Percentiles rank a stretch among this genome's conserved stretches.
phyloP scores from a whole-genome alignment of 1,140 invertebrate genomes.

The Drosophila mauritiana region DNA sequence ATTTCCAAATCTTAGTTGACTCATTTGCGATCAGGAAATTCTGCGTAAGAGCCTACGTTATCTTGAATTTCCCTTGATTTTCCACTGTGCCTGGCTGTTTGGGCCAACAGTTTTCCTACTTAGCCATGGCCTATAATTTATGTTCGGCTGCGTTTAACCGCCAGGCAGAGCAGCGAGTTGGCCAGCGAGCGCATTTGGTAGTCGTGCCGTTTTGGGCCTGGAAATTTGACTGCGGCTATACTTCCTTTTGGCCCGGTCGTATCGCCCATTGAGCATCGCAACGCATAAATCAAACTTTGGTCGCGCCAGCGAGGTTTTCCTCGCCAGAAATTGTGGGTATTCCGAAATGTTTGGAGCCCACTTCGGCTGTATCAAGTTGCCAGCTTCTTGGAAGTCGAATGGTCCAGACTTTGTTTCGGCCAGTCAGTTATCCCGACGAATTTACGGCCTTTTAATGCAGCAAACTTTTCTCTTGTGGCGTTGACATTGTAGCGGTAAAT shows the following conservation, averaged over 20 bases:
- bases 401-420: conserved; percentile 2
- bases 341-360: conserved; percentile 33
- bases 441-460: conserved; percentile 76
- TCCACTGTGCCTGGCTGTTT: conserved; percentile 45
- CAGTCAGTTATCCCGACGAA: conserved; percentile 40
- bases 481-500: conserved; percentile 75
- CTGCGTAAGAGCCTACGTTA: background rate
- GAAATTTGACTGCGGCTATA: conserved; percentile 47
- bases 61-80: background rate
- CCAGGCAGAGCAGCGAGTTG: conserved; percentile 30
- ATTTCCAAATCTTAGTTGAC: background rate
- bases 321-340: conserved; percentile 37
- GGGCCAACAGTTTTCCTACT: conserved; percentile 44
- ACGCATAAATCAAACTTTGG: conserved; percentile 81
- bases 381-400: conserved; percentile 64
- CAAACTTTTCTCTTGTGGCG: conserved; percentile 41
- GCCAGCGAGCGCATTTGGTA: conserved; percentile 52
- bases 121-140: conserved; percentile 78
- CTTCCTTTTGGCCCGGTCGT: conserved; percentile 39
- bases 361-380: conserved; percentile 62
- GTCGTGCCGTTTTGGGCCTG: conserved; percentile 69
- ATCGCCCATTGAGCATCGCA: conserved; percentile 76
- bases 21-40: background rate
- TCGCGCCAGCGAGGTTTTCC: conserved; percentile 50
- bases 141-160: conserved; percentile 73